Evolutionary conservation across 2,797 vertebrate species (phyloP), one percentile per base, ranked within the genome.

Genomic region (Gephyroberyx darwinii): DNA sequence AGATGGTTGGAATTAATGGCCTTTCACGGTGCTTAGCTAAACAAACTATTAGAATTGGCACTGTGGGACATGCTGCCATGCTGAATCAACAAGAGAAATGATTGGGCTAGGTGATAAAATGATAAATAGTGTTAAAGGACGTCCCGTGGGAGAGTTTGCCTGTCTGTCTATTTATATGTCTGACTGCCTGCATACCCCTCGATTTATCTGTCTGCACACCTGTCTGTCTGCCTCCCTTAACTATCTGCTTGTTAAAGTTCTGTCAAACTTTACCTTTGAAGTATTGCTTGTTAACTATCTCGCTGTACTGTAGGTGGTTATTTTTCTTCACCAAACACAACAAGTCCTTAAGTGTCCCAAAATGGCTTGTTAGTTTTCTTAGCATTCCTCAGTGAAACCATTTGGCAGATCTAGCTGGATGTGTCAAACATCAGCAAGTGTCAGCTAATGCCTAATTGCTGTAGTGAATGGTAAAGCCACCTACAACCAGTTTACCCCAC

Each of bases 1-100:
- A 76, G 72, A 79, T 0, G 17, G 66, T 59, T 71, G 54, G 77
- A 87, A 91, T 88, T 37, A 88, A 93, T 89, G 84, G 84, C 47
- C 76, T 83, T 88, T 87, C 65, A 84, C 20, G 20, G 65, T 85
- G 69, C 84, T 80, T 82, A 82, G 78, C 82, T 85, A 78, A 88
- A 88, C 80, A 88, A 82, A 87, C 78, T 84, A 78, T 85, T 82
- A 73, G 63, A 74, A 79, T 48, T 79, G 76, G 73, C 79, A 66
- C 74, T 20, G 71, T 56, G 82, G 75, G 81, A 67, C 60, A 75
- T 54, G 68, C 66, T 74, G 84, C 69, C 77, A 71, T 52, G 60
- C 67, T 76, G 77, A 84, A 86, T 86, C 78, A 86, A 61, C 73
- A 30, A 5, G 80, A 65, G 78, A 82, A 71, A 41, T 66, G 72